phyloP scores from a whole-genome alignment of 2,888 invertebrate species.

The Incurvaria masculella region DNA sequence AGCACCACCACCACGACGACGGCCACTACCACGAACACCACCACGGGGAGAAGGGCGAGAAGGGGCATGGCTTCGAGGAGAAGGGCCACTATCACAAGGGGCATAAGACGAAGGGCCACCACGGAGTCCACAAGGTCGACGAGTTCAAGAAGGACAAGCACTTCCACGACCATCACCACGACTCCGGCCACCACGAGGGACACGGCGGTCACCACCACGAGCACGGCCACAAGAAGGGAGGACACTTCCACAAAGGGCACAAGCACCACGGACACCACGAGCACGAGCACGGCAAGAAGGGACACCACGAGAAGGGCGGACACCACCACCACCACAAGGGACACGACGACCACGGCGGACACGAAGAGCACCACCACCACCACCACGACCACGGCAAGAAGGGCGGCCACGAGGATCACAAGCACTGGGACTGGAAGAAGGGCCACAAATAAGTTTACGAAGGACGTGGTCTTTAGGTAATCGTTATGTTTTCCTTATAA shows the following conservation, averaged over 20 bases:
- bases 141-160: slow-evolving; percentile 84
- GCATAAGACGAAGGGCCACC: slow-evolving; percentile 80
- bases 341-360: slow-evolving; percentile 72
- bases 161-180: slow-evolving; percentile 80
- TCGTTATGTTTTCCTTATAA: slow-evolving; percentile 6
- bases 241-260: slow-evolving; percentile 75
- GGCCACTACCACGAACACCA: slow-evolving; percentile 62
- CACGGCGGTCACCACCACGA: slow-evolving; percentile 75
- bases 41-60: slow-evolving; percentile 62
- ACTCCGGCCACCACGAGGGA: slow-evolving; percentile 72
- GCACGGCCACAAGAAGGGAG: slow-evolving; percentile 75
- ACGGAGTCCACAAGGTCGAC: slow-evolving; percentile 76
- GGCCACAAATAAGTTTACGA: slow-evolving; percentile 26
- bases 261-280: slow-evolving; percentile 74
- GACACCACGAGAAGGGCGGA: slow-evolving; percentile 71
- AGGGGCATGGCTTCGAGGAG: slow-evolving; percentile 51
- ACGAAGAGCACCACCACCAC: slow-evolving; percentile 71
- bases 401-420: slow-evolving; percentile 74
- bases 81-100: slow-evolving; percentile 76
- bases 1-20: slow-evolving; percentile 62
- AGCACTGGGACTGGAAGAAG: slow-evolving; percentile 70
- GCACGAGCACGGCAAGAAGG: slow-evolving; percentile 74
- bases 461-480: slow-evolving; percentile 19
- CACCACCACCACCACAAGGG: slow-evolving; percentile 76
- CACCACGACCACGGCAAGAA: slow-evolving; percentile 73